Evolutionary conservation across 2,797 vertebrate species (phyloP).

Genomic region (Enteromius viviparus): DNA sequence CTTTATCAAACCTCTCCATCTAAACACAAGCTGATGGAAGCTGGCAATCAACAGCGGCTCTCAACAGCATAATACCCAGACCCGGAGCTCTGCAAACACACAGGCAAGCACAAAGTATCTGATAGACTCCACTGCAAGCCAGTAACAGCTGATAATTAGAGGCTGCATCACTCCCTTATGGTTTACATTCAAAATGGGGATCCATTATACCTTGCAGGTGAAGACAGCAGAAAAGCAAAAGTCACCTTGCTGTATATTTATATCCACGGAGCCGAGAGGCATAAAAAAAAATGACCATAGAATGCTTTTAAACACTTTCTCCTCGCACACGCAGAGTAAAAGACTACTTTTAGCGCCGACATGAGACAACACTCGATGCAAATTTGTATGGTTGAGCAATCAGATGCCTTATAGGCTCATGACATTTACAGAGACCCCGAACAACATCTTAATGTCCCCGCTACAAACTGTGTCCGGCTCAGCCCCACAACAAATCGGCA

Average conservation of each 20-base stretch:
- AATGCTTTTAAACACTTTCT: conserved; percentile 70
- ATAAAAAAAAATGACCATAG: conserved; percentile 56
- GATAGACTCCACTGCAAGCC: conserved; percentile 47
- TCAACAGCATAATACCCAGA: conserved; percentile 53
- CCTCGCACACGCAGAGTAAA: conserved; percentile 66
- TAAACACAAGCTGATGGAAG: conserved; percentile 67
- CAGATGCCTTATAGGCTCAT: conserved; percentile 72
- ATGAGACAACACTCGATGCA: conserved; percentile 70
- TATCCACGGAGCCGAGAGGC: conserved; percentile 63
- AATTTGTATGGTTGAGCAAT: conserved; percentile 76
- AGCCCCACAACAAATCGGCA: conserved; percentile 11
- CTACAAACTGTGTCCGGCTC: conserved; percentile 68
- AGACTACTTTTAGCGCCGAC: conserved; percentile 65
- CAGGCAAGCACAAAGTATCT: conserved; percentile 28
- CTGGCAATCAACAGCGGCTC: conserved; percentile 59
- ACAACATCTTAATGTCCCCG: conserved; percentile 69
- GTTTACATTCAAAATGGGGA: conserved; percentile 60
- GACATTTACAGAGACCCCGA: conserved; percentile 76
- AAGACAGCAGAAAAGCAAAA: conserved; percentile 66
- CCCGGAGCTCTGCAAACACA: conserved; percentile 37
- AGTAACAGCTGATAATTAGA: conserved; percentile 67
- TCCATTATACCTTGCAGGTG: conserved; percentile 64
- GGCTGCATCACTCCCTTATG: conserved; percentile 65
- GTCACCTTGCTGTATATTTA: conserved; percentile 79
- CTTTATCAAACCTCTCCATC: conserved; percentile 80